These are phyloP conservation scores for Poeciliopsis gracilis DNA, from an alignment of 2,797 vertebrate species.

Conservation along the genomic window DNA sequence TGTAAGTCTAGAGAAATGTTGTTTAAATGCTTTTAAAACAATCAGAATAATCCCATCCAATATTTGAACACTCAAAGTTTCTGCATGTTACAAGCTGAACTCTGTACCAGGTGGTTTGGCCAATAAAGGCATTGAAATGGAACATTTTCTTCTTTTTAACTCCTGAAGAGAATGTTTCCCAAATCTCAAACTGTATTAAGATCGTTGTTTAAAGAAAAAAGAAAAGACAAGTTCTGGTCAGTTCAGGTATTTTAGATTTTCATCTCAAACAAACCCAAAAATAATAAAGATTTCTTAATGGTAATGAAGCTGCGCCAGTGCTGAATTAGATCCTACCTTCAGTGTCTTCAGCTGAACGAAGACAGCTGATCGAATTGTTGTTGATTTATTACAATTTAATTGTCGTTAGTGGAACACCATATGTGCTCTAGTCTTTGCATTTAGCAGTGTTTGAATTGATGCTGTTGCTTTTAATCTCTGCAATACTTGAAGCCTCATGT, in stretches of 20 bases:
- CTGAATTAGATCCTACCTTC: background rate
- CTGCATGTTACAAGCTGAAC: background rate
- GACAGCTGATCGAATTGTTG: background rate
- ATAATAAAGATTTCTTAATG: background rate
- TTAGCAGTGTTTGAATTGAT: background rate
- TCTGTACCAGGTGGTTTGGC: background rate
- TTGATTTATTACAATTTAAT: background rate
- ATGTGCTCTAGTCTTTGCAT: background rate
- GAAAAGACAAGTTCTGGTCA: background rate
- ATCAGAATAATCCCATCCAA: background rate
- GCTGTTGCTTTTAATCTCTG: background rate
- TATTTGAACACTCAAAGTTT: background rate
- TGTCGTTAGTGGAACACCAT: background rate
- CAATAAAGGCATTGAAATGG: background rate
- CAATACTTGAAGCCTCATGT: background rate
- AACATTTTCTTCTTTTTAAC: background rate
- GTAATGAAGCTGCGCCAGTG: background rate
- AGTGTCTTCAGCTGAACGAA: background rate
- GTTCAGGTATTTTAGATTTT: background rate
- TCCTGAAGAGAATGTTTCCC: background rate
- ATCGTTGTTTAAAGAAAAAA: background rate
- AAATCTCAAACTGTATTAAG: background rate
- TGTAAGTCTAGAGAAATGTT: background rate
- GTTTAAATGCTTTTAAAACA: background rate
- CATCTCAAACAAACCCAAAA: background rate